Evolutionary conservation across 2,888 invertebrate species (phyloP).

Genomic region (Mythimna pallens): DNA sequence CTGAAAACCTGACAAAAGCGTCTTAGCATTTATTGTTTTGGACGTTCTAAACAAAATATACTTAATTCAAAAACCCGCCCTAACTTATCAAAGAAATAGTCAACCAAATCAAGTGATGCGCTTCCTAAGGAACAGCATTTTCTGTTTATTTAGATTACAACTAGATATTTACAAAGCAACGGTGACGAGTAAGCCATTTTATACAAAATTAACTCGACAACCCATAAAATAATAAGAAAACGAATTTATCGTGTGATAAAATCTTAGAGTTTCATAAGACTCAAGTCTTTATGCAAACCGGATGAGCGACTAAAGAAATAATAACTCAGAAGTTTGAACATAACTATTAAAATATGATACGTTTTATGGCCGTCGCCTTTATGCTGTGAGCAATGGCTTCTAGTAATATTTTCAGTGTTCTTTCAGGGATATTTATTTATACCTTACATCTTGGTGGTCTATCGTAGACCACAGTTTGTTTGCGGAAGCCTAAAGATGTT

Average conservation of each 20-base stretch:
- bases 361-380: constrained; percentile 32
- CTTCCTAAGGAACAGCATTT: no score
- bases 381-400: constrained; percentile 8
- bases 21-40: no score
- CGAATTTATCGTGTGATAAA: constrained; percentile 23
- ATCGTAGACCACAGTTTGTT: constrained; percentile 7
- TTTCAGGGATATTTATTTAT: not conserved
- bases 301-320: constrained; percentile 25
- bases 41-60: no score
- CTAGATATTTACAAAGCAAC: constrained; percentile 1
- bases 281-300: constrained; percentile 6
- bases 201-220: constrained; percentile 18
- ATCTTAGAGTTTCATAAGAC: constrained; percentile 7
- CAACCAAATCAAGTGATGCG: no score
- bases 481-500: constrained; percentile 2
- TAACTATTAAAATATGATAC: constrained; percentile 44
- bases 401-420: constrained; percentile 1
- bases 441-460: not conserved
- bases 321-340: constrained; percentile 30
- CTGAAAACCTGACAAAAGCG: no score
- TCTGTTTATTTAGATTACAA: no score
- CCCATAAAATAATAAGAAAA: constrained; percentile 17
- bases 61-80: no score
- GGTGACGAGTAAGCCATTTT: not conserved
- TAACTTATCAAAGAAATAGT: no score